These are phyloP conservation scores for Anneissia japonica DNA, from an alignment of 35 echinoderm and acorn worm species.

Conservation along the genomic window DNA sequence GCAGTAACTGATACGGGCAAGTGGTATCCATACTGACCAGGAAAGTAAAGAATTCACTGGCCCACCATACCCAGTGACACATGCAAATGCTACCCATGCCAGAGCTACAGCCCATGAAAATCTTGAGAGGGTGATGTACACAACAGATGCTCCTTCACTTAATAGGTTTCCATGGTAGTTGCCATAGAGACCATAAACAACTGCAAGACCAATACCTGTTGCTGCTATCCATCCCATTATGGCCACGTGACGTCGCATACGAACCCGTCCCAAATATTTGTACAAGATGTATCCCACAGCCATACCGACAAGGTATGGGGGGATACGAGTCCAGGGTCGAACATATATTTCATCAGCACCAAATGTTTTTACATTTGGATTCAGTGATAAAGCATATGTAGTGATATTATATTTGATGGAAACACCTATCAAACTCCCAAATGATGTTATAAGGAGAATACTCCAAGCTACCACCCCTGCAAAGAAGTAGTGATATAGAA, in stretches of 20 bases:
- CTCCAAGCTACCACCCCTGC: background rate
- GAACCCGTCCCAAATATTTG: background rate
- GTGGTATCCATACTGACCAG: no score
- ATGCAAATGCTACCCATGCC: background rate
- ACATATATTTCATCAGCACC: background rate
- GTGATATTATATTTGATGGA: background rate
- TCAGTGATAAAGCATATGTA: background rate
- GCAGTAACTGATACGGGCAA: no score
- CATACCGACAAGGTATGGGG: conserved; percentile 4
- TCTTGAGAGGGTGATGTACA: background rate
- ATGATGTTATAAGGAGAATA: background rate
- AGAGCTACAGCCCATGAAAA: background rate
- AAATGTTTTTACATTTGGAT: background rate
- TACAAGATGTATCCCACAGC: background rate
- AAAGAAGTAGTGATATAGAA: background rate
- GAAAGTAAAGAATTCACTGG: no score
- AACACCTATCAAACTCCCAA: background rate
- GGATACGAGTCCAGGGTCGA: background rate
- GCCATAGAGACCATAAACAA: background rate
- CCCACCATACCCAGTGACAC: background rate
- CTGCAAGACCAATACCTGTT: background rate
- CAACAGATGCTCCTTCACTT: background rate
- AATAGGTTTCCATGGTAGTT: background rate
- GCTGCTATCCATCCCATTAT: background rate
- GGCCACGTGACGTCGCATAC: background rate